A percentile compares a stretch with the other conserved stretches of the same genome.
Evolutionary conservation across 1,140 invertebrate genomes (phyloP).

Genomic region (Calosoma granatense): DNA sequence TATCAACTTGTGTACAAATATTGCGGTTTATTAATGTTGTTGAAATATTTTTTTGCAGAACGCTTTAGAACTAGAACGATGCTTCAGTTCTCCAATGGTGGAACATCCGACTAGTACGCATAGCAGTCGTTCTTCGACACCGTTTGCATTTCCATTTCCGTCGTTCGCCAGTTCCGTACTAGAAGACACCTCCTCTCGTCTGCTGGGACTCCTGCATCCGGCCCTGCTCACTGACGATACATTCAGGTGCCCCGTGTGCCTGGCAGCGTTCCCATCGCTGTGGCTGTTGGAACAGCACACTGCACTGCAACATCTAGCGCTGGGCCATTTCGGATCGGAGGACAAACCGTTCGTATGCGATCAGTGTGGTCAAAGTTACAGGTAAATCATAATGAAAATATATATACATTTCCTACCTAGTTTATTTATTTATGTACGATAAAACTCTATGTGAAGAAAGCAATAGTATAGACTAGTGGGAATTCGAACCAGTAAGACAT

Average conservation of each 20-base stretch:
- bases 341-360: conserved; percentile 88
- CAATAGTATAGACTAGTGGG: no score
- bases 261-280: conserved; percentile 69
- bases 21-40: no score
- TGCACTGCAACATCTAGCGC: conserved; percentile 53
- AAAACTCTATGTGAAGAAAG: no score
- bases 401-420: neutral
- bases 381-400: conserved; percentile 24
- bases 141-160: conserved; percentile 34
- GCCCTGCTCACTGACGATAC: conserved; percentile 34
- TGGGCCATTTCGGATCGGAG: conserved; percentile 39
- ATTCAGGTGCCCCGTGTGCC: conserved; percentile 65
- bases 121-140: conserved; percentile 36
- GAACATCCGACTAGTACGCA: conserved; percentile 30
- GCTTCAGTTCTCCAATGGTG: conserved; percentile 24
- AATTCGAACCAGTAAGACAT: no score
- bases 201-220: conserved; percentile 36
- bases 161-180: conserved; percentile 19
- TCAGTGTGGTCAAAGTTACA: conserved; percentile 81
- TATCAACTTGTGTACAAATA: no score
- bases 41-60: no score
- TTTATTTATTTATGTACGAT: neutral
- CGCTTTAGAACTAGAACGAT: conserved; percentile 22
- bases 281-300: conserved; percentile 74
- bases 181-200: conserved; percentile 21